phyloP scores from a whole-genome alignment of 2,113 vertebrate species.

The Orthochromis malagaraziensis region DNA sequence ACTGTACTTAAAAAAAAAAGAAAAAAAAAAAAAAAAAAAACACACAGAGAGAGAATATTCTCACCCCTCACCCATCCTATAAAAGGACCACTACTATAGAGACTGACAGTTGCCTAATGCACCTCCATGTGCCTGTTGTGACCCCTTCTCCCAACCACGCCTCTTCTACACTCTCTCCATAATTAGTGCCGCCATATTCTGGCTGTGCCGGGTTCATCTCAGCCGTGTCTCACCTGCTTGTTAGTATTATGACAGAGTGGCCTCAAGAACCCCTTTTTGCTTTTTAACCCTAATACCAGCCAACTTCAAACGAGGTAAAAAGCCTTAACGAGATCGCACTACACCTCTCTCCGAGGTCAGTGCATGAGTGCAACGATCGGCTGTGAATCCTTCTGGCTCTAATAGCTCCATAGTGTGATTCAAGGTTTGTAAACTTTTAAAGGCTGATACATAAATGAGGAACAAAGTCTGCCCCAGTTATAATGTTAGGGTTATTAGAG shows the following conservation, averaged over 20 bases:
- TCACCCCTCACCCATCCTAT: constrained; percentile 61
- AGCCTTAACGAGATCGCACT: background rate
- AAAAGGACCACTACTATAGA: constrained; percentile 70
- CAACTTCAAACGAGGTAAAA: background rate
- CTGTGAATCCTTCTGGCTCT: background rate
- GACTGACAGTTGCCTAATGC: constrained; percentile 55
- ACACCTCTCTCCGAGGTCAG: background rate
- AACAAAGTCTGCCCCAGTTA: background rate
- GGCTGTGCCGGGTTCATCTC: background rate
- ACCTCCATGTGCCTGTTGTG: constrained; percentile 32
- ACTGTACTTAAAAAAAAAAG: background rate
- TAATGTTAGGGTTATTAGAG: background rate
- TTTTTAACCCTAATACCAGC: background rate
- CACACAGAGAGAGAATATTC: constrained; percentile 6
- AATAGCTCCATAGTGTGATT: background rate
- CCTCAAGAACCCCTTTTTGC: background rate
- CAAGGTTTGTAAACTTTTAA: background rate
- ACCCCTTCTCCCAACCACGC: constrained; percentile 18
- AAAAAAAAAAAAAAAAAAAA: background rate
- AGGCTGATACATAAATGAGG: background rate
- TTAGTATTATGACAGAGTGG: background rate
- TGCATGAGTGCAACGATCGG: background rate
- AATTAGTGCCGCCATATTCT: background rate
- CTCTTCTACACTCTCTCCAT: background rate
- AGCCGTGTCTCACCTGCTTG: background rate